Percentiles rank a stretch among this genome's conserved stretches.
phyloP scores from a whole-genome alignment of 2,797 vertebrate species.

The Glossophaga mutica region DNA sequence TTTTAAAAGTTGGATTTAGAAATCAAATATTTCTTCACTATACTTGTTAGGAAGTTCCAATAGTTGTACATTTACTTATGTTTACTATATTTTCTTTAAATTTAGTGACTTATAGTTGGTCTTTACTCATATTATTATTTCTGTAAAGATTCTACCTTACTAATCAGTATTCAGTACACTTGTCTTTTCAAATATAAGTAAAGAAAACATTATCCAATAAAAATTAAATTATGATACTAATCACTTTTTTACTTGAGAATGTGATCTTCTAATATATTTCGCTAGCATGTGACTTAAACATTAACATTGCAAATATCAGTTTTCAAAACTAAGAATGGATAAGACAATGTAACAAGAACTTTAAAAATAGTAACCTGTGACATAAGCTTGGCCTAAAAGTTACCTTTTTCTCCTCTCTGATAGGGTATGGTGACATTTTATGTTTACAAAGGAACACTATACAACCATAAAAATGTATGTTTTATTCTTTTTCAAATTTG shows the following conservation, averaged over 20 bases:
- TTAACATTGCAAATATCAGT: conserved; percentile 12
- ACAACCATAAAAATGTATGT: not conserved
- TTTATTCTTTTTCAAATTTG: conserved; percentile 29
- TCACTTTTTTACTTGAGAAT: conserved; percentile 30
- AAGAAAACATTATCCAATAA: not conserved
- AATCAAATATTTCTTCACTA: conserved; percentile 64
- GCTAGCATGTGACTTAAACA: not conserved
- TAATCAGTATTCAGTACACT: conserved; percentile 14
- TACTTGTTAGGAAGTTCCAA: conserved; percentile 35
- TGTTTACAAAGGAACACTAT: not conserved
- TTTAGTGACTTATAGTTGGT: conserved; percentile 64
- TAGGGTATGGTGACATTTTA: not conserved
- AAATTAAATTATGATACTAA: conserved; percentile 7
- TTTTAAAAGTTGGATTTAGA: conserved; percentile 65
- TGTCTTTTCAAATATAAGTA: conserved; percentile 48
- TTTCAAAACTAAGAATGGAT: not conserved
- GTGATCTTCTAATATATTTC: conserved; percentile 8
- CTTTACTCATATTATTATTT: conserved; percentile 38
- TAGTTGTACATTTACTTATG: conserved; percentile 34
- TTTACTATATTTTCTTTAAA: conserved; percentile 62
- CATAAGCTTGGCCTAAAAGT: not conserved
- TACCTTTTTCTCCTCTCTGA: not conserved
- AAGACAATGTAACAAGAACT: not conserved
- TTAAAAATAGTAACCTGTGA: conserved; percentile 32
- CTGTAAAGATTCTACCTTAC: conserved; percentile 33